A percentile compares a stretch with the other conserved stretches of the same genome.
Conservation (phyloP, 2,888 invertebrate species). For the Tuberolachnus salignus region DNA sequence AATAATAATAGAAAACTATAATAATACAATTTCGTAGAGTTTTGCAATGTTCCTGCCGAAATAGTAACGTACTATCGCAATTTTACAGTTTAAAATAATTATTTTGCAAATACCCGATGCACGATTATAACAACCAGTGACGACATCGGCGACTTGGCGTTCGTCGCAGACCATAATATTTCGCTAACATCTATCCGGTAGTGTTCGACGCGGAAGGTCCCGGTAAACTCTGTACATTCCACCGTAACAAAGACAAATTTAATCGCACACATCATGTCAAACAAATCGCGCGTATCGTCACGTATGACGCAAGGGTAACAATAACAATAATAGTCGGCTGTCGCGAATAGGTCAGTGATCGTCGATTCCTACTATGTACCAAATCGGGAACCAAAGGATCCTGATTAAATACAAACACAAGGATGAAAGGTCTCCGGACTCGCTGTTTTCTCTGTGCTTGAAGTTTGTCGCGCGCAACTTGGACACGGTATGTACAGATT, state of each 20-base stretch:
- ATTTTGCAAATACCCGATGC: not conserved
- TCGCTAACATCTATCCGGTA: not conserved
- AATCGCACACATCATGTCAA: too few species aligned
- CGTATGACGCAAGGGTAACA: not conserved
- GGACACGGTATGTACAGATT: conserved; percentile 67
- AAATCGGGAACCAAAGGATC: conserved; percentile 18
- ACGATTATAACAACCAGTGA: not conserved
- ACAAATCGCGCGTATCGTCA: too few species aligned
- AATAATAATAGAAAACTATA: too few species aligned
- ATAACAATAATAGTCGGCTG: not conserved
- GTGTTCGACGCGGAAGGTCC: not conserved
- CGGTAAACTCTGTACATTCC: conserved; percentile 1
- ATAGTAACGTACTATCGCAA: not conserved
- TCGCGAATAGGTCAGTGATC: not conserved
- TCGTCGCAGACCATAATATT: not conserved
- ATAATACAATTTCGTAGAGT: conserved; percentile 30
- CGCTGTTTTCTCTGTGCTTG: conserved; percentile 34
- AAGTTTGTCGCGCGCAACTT: conserved; percentile 63
- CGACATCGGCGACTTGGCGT: conserved; percentile 6
- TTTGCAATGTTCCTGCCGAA: conserved; percentile 35
- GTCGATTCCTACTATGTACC: conserved; percentile 32
- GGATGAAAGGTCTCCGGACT: conserved; percentile 36
- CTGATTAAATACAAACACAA: conserved; percentile 48
- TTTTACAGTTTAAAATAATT: not conserved
- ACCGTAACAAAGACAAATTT: not conserved